These are phyloP conservation scores for Zele albiditarsus DNA, from an alignment of 2,888 invertebrate genomes.

Conservation along the genomic window DNA sequence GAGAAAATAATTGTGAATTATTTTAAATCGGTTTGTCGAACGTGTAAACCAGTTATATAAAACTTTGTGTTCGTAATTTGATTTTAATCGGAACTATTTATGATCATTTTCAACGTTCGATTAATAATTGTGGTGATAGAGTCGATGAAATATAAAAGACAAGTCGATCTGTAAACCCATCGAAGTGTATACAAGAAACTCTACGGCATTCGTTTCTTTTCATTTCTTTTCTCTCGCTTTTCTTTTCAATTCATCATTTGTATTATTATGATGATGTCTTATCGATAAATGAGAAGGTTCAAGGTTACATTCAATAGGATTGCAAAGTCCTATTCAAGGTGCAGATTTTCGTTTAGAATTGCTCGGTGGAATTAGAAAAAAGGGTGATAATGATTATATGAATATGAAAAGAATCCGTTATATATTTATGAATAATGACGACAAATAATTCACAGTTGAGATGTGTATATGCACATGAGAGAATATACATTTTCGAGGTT, in stretches of 20 bases:
- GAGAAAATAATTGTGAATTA: no score
- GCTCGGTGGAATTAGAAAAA: neutral
- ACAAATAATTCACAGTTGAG: slow-evolving; percentile 19
- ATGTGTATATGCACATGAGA: slow-evolving; percentile 11
- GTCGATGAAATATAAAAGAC: no score
- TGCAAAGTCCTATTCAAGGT: neutral
- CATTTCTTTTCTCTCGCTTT: neutral
- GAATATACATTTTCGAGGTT: slow-evolving; percentile 30
- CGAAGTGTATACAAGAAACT: neutral
- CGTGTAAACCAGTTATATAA: no score
- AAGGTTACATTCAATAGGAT: neutral
- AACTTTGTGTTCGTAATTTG: no score
- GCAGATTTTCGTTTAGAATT: neutral
- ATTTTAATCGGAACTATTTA: no score
- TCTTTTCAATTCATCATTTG: neutral
- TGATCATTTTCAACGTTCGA: no score
- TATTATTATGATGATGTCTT: neutral
- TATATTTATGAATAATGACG: neutral
- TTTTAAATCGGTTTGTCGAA: no score
- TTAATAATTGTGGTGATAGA: no score
- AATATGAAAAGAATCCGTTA: neutral
- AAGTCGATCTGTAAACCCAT: no score
- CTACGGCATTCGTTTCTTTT: neutral
- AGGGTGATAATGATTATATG: neutral
- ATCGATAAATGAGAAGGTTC: neutral